These are phyloP conservation scores for Epinotia demarniana DNA, from an alignment of 2,888 invertebrate genomes.

Conservation along the genomic window DNA sequence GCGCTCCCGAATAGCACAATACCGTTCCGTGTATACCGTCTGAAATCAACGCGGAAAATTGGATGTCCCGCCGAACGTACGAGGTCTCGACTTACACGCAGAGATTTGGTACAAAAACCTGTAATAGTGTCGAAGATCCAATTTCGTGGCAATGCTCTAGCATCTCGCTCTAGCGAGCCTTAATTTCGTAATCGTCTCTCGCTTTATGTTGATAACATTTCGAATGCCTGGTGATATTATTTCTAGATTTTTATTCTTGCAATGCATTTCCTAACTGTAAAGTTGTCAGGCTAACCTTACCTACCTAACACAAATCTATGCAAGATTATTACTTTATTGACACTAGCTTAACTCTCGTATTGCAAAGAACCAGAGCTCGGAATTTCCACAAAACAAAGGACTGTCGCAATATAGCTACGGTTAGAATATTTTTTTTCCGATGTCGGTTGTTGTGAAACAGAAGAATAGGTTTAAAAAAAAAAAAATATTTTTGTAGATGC, in stretches of 20 bases:
- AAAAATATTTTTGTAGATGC: too few species aligned
- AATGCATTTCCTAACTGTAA: not conserved
- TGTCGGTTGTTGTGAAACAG: too few species aligned
- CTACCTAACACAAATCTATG: too few species aligned
- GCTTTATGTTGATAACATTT: not conserved
- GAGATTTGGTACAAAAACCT: constrained; percentile 29
- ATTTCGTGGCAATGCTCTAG: constrained; percentile 11
- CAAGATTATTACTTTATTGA: too few species aligned
- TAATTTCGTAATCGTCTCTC: constrained; percentile 9
- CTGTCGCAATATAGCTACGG: too few species aligned
- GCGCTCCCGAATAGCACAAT: constrained; percentile 20
- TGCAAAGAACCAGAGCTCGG: too few species aligned
- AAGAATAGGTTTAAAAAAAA: too few species aligned
- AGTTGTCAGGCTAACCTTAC: too few species aligned
- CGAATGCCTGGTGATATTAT: not conserved
- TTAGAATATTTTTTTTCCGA: too few species aligned
- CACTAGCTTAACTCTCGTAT: too few species aligned
- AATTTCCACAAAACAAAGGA: too few species aligned
- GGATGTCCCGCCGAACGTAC: constrained; percentile 29
- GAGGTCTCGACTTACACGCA: constrained; percentile 29
- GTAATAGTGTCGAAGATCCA: constrained; percentile 32
- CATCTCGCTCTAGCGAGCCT: not conserved
- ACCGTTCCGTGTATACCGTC: constrained; percentile 7
- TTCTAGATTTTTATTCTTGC: not conserved
- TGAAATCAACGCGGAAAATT: constrained; percentile 35